A percentile compares a stretch with the other conserved stretches of the same genome.
phyloP scores from a whole-genome alignment of 2,113 vertebrate genomes.

The Gopherus evgoodei region DNA sequence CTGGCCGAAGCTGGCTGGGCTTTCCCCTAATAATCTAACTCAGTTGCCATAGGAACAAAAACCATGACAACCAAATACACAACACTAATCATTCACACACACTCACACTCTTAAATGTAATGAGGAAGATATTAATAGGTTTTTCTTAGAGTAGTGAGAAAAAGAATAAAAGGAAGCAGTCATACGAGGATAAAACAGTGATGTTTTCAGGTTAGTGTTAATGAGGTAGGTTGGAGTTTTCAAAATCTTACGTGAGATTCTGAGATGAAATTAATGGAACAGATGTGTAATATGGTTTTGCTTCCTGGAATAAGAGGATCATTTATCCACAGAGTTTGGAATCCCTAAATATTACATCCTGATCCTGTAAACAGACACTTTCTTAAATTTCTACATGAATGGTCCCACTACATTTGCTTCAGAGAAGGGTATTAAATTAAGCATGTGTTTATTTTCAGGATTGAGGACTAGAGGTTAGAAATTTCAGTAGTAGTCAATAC shows the following conservation, averaged over 20 bases:
- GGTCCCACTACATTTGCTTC: not conserved
- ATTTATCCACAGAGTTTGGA: not conserved
- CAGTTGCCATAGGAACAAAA: too few species aligned
- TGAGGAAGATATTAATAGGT: not conserved
- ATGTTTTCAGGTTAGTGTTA: not conserved
- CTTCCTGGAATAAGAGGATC: not conserved
- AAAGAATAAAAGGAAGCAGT: not conserved
- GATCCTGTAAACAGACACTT: not conserved
- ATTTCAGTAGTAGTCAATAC: not conserved
- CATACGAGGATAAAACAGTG: not conserved
- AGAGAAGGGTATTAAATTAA: not conserved
- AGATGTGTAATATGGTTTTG: not conserved
- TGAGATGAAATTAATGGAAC: not conserved
- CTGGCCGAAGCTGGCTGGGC: too few species aligned
- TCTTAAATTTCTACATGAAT: not conserved
- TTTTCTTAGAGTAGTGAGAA: not conserved
- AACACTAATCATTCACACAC: not conserved
- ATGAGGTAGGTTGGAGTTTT: not conserved
- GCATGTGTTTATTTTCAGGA: rapidly evolving
- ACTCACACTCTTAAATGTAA: not conserved
- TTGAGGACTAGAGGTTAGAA: not conserved
- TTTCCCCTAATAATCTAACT: too few species aligned
- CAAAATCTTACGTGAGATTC: not conserved
- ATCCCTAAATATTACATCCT: not conserved
- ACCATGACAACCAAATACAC: too few species aligned